Evolutionary conservation across 1,140 invertebrate genomes (phyloP), one percentile per base, ranked within the genome.

Genomic region (Microplitis demolitor): DNA sequence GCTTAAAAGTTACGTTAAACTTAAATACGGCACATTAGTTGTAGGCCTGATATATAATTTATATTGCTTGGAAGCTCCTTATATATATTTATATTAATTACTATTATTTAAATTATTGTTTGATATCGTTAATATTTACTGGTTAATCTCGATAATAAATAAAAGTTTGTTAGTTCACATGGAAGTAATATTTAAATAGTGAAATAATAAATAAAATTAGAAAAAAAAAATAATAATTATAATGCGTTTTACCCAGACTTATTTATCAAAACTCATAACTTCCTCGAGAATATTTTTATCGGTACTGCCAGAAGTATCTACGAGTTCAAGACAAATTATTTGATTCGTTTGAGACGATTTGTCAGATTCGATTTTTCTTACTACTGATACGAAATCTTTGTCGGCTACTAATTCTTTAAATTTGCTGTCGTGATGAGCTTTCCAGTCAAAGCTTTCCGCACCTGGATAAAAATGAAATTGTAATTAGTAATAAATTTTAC

Each of bases 361-460:
- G 66, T 90, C 89, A 11, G 82, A 79, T 60, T 85, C 85, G 0
- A 87, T 82, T 34, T 89, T 86, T 58, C 86, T 83, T 14, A 90
- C 84, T 6, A 88, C 76, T 0, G 89, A 89, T 4, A 90, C 89
- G 63, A 91, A 90, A 35, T 88, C 79, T 70, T 88, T 87, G 11
- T 89, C 84, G 3, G 88, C 87, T n/a, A 89, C 89, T 33, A 91
- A 90, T 31, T 88, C 79, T 71, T 90, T 89, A 76, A 91, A 91
- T 51, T 88, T 79, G 37, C 90, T 76, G 67, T 88, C 89, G 78
- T 90, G 89, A 76, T 89, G 87, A 45, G 89, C 88, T 3, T 85
- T 81, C 90, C 90, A 91, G 80, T 91, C 90, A 31, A 87, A 84
- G 33, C 90, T 89, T 67, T 79, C 84, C 37, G 90, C 87, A 73